These are phyloP conservation scores for Drosophila siamana DNA, from an alignment of 2,888 invertebrate species.

Conservation along the genomic window DNA sequence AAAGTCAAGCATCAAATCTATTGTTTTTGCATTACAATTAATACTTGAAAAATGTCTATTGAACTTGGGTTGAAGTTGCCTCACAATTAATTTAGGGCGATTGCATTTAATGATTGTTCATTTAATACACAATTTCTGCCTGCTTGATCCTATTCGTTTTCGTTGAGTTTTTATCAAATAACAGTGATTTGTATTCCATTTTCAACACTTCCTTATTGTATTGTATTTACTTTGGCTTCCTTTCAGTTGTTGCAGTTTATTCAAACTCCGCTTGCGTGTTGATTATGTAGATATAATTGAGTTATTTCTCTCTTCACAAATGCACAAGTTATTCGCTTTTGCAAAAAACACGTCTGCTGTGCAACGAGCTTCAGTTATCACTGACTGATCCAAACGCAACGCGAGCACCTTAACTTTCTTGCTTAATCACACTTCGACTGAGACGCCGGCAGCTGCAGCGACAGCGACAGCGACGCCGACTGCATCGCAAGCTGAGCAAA, in stretches of 20 bases:
- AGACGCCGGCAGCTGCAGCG: slow-evolving; percentile 3
- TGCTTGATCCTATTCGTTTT: not conserved
- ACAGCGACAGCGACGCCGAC: slow-evolving; percentile 10
- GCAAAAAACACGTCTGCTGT: slow-evolving; percentile 41
- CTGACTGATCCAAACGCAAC: slow-evolving; percentile 41
- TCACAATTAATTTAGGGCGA: not conserved
- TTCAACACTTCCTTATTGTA: not conserved
- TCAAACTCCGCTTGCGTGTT: not conserved
- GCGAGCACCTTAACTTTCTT: slow-evolving; percentile 61
- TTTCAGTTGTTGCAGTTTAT: not conserved
- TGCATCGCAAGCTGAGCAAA: not conserved
- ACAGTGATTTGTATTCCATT: not conserved
- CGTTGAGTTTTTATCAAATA: not conserved
- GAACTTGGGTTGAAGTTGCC: not conserved
- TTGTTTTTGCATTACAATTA: not conserved
- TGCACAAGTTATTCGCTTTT: not conserved
- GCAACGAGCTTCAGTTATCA: slow-evolving; percentile 64
- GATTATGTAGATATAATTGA: slow-evolving; percentile 2
- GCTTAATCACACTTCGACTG: slow-evolving; percentile 37
- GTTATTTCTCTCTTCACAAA: not conserved
- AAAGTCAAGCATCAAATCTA: not conserved
- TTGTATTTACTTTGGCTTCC: slow-evolving; percentile 14
- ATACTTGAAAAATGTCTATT: not conserved
- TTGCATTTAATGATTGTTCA: not conserved
- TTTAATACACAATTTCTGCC: not conserved